phyloP scores from a whole-genome alignment of 1,140 invertebrate genomes.

The Battus philenor region DNA sequence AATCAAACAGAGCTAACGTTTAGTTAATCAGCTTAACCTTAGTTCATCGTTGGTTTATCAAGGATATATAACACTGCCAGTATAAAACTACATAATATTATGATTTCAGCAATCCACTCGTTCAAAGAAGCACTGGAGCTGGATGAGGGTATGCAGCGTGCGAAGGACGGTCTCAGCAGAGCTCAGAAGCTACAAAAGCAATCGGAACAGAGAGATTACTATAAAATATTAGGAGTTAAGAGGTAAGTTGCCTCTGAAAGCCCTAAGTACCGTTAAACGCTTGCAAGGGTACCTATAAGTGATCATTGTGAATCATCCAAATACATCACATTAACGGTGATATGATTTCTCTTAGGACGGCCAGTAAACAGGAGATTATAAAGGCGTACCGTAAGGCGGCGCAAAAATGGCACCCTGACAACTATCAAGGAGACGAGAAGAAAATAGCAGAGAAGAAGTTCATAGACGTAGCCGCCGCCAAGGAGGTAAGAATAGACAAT shows the following conservation, averaged over 20 bases:
- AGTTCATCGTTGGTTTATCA: no score
- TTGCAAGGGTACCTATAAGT: no score
- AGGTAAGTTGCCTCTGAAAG: slow-evolving; percentile 35
- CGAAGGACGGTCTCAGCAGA: slow-evolving; percentile 91
- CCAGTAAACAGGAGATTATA: slow-evolving; percentile 93
- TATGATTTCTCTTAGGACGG: slow-evolving; percentile 79
- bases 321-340: no score
- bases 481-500: slow-evolving; percentile 85
- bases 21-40: no score
- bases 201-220: slow-evolving; percentile 96
- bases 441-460: slow-evolving; percentile 98
- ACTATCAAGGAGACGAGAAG: slow-evolving; percentile 94
- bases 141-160: slow-evolving; percentile 87
- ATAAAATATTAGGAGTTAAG: slow-evolving; percentile 93
- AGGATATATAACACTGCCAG: no score
- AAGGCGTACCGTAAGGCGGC: slow-evolving; percentile 99
- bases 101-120: slow-evolving; percentile 87
- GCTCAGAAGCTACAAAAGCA: slow-evolving; percentile 97
- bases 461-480: slow-evolving; percentile 99
- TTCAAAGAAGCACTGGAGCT: slow-evolving; percentile 92
- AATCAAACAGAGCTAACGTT: no score
- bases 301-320: no score
- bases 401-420: slow-evolving; percentile 99
- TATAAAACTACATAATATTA: no score
- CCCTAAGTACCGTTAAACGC: no score